Conservation (phyloP, 2,888 invertebrate species). For the Cerastoderma edule region DNA sequence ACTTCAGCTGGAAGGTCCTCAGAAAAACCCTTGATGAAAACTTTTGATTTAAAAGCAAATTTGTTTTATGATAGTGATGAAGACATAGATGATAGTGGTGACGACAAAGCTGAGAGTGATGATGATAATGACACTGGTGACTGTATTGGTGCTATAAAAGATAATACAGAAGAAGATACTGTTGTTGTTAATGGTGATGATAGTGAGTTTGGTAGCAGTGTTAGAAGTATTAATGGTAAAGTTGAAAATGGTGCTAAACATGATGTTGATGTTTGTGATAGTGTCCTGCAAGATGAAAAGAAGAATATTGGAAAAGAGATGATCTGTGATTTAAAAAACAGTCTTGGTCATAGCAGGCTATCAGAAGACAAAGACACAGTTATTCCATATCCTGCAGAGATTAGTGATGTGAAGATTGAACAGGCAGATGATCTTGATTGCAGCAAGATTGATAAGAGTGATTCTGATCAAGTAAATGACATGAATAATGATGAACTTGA, state of each 20-base stretch:
- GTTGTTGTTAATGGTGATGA: neutral
- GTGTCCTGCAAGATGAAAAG: too few relatives aligned
- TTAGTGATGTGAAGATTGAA: too few relatives aligned
- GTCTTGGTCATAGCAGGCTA: too few relatives aligned
- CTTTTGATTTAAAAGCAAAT: constrained; percentile 23
- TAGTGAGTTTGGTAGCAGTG: neutral
- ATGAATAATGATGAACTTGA: constrained; percentile 16
- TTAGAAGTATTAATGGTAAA: neutral
- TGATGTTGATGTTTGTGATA: neutral
- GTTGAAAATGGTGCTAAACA: neutral
- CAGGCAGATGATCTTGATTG: too few relatives aligned
- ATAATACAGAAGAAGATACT: neutral
- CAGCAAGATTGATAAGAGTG: too few relatives aligned
- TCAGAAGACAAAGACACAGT: too few relatives aligned
- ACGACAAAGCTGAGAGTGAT: constrained; percentile 5
- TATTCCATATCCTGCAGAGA: too few relatives aligned
- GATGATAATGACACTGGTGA: neutral
- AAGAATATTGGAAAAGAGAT: too few relatives aligned
- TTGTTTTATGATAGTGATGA: constrained; percentile 39
- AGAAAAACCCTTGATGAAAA: neutral
- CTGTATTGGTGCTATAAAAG: neutral
- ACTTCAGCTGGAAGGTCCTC: neutral
- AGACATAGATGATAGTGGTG: constrained; percentile 14
- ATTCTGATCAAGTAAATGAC: too few relatives aligned
- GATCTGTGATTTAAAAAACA: too few relatives aligned